Conservation (phyloP, 2,797 vertebrate species). For the Channallabes apus region DNA sequence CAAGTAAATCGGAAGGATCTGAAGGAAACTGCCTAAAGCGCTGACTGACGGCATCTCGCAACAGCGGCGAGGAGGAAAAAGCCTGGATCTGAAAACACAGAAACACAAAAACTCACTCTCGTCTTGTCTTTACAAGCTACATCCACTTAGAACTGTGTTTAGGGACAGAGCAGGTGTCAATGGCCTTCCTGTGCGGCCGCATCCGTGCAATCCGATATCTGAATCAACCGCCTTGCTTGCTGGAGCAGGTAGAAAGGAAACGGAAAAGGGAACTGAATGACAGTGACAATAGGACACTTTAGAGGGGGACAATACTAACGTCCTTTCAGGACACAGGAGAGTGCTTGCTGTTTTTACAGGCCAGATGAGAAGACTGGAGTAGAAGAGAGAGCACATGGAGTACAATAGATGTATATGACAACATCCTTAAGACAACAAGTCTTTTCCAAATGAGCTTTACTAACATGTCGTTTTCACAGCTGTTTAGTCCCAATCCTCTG, state of each 20-base stretch:
- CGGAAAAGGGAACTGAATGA: slow-evolving; percentile 35
- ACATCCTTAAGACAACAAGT: background rate
- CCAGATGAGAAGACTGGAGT: slow-evolving; percentile 5
- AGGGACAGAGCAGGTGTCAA: slow-evolving; percentile 66
- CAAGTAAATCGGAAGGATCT: slow-evolving; percentile 1
- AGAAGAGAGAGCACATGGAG: background rate
- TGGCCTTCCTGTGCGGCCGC: slow-evolving; percentile 51
- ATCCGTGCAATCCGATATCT: slow-evolving; percentile 63
- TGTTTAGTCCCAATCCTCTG: too few species aligned
- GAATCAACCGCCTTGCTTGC: slow-evolving; percentile 49
- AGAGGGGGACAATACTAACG: slow-evolving; percentile 61
- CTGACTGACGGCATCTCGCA: slow-evolving; percentile 23
- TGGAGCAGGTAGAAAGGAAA: slow-evolving; percentile 36
- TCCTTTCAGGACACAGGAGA: slow-evolving; percentile 26
- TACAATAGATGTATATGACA: background rate
- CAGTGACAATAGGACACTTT: slow-evolving; percentile 61
- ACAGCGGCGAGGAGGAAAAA: slow-evolving; percentile 29
- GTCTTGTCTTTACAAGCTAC: slow-evolving; percentile 61
- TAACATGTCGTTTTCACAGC: too few species aligned
- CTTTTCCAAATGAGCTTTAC: background rate
- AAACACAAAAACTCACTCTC: slow-evolving; percentile 43
- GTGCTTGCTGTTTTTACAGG: background rate
- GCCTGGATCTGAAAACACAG: slow-evolving; percentile 43
- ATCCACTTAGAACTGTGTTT: slow-evolving; percentile 70
- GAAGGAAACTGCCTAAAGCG: background rate